Base-by-base conservation (phyloP, 1,140 invertebrate species). In the Cepaea nemoralis region DNA sequence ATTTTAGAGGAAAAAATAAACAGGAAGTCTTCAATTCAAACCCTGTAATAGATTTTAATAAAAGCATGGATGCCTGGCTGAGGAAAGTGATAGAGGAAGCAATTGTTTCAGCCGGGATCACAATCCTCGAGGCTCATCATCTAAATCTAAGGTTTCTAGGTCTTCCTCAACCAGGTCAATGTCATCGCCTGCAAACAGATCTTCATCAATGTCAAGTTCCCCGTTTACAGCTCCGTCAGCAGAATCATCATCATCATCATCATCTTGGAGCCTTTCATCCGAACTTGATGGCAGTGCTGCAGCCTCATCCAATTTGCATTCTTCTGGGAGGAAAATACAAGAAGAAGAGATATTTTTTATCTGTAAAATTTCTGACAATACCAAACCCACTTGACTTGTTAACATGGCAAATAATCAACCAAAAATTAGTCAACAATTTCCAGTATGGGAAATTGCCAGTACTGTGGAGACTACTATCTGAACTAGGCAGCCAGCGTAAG, bases 121-220 rank as follows among this genome's bases (percentile, higher is more conserved):
- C 31, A 63, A 77, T 35, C 16, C 48, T 8, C n/a, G 19, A 63
- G 75, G 22, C 31, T 50, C 69, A 27, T 90, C 86, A 10, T 88
- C 87, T 48, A 91, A 71, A 50, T 91, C 90, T 33, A 91, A 83
- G 12, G 86, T 89, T 78, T 96, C 94, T 85, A 97, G 91, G 92
- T 97, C 96, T 86, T 97, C 95, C 88, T 97, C 96, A 77, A 97
- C 91, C 80, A 93, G 94, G 86, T 96, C 95, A 63, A 96, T 91
- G 88, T 97, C 96, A 89, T 96, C 96, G 85, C 96, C 96, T 48
- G 95, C 94, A 93, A 99, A 99, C 6, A 99, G 93, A 91, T 98
- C 96, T 92, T 99, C 97, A 92, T 99, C 98, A 83, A 99, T 98
- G 42, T 82, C 83, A 66, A 82, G 50, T 1, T 87, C 88, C 24